Base-by-base conservation (phyloP, 2,888 invertebrate species). In the Drosophila diplacantha region DNA sequence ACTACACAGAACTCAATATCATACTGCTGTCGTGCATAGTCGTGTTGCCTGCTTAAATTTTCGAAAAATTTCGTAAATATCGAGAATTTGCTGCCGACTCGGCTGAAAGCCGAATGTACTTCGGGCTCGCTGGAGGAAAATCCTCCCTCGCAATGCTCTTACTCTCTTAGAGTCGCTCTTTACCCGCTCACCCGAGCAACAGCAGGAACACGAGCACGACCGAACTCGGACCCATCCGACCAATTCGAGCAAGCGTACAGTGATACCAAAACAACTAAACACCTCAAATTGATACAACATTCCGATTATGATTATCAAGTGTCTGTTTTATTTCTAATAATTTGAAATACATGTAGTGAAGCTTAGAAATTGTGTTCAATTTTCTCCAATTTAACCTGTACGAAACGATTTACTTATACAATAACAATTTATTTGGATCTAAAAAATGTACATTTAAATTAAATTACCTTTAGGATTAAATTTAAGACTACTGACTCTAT, bases 1-100 rank as follows among this genome's bases (percentile, higher is more conserved):
- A 87, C 88, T 87, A 88, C 88, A 88, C 88, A 88, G 87, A 88
- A 88, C 87, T 87, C 88, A 88, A 87, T 86, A 85, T 87, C 85
- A 87, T 88, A 88, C 52, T 38, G 49, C 16, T 22, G 47, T 47
- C 47, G 47, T 34, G 49, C 32, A 49, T 34, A 22, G 22, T 49
- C 49, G 47, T n/a, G 32, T 32, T 24, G 49, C 49, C 49, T 34
- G 47, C 47, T 31, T 32, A 47, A 47, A 47, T 47, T 34, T 49
- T 49, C 49, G 49, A 49, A 49, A 49, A 49, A 47, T 46, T 46
- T 46, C 44, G 44, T 46, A 46, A 46, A 46, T 46, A 46, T 31
- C 44, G 44, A 46, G 44, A 46, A 46, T 46, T 46, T 46, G 18
- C 44, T 46, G 31, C 20, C 31, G 31, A 20, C 44, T 46, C 44